phyloP scores from a whole-genome alignment of 37 sponge, comb jelly and placozoan genomes.

The Crambe crambe region DNA sequence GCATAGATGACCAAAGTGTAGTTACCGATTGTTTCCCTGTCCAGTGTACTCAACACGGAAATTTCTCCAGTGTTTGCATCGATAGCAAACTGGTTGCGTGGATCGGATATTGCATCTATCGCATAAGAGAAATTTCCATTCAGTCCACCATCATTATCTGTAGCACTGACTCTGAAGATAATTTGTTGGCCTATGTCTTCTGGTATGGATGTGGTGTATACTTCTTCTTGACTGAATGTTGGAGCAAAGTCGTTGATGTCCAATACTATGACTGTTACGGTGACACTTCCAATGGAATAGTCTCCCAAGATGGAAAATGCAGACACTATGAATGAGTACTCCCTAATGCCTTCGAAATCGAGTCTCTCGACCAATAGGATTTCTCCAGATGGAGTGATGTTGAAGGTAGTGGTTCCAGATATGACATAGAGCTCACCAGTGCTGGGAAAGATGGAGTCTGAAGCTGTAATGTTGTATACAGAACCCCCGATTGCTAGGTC shows the following conservation, averaged over 20 bases:
- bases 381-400: conserved; percentile 4
- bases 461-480: conserved; percentile 2
- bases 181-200: conserved; percentile 12
- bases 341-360: conserved; percentile 17
- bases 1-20: conserved; percentile 44
- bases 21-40: conserved; percentile 17
- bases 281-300: conserved; percentile 21
- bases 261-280: conserved; percentile 36
- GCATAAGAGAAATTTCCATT: conserved; percentile 15
- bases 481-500: background rate
- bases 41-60: conserved; percentile 8
- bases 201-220: background rate
- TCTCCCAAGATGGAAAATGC: background rate
- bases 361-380: conserved; percentile 10
- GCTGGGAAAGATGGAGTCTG: conserved; percentile 14
- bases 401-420: background rate
- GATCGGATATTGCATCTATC: conserved; percentile 3
- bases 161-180: conserved; percentile 20
- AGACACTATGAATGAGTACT: conserved; percentile 20
- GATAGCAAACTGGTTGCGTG: conserved; percentile 18
- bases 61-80: conserved; percentile 25
- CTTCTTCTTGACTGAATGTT: conserved; percentile 9
- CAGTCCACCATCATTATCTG: conserved; percentile 36
- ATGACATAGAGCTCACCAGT: conserved; percentile 20
- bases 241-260: conserved; percentile 74